Conservation (phyloP, 2,888 invertebrate species). For the Calliopum simillimum region DNA sequence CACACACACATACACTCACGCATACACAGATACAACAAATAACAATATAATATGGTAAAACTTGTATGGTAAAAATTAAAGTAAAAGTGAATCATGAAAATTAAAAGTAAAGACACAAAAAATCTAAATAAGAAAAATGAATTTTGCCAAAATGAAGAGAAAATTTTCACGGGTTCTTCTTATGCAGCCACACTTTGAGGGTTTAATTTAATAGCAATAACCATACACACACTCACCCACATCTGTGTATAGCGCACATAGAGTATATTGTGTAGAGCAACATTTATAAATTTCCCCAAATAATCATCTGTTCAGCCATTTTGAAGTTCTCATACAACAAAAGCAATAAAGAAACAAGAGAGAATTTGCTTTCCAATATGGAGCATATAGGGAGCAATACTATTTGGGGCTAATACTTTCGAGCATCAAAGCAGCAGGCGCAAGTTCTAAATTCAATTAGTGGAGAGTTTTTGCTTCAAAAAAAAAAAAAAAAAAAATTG, state of each 20-base stretch:
- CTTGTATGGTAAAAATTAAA: background rate
- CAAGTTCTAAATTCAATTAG: background rate
- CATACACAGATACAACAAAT: background rate
- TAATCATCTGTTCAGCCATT: too few species aligned
- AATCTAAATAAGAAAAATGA: too few species aligned
- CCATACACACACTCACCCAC: too few species aligned
- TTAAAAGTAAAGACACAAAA: too few species aligned
- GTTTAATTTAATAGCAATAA: too few species aligned
- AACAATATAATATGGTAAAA: background rate
- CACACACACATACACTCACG: background rate
- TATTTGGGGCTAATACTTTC: background rate
- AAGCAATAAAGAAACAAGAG: background rate
- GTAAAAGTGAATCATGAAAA: background rate
- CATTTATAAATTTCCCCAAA: too few species aligned
- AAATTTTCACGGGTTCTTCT: too few species aligned
- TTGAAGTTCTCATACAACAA: background rate
- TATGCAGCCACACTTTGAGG: too few species aligned
- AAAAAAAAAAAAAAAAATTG: background rate
- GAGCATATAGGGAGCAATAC: background rate
- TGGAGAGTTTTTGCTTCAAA: background rate
- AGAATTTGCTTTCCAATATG: constrained; percentile 19
- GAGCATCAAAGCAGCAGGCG: background rate
- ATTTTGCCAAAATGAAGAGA: too few species aligned
- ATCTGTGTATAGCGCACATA: too few species aligned
- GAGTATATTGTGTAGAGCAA: too few species aligned